These are phyloP conservation scores for Noctua fimbriata DNA, from an alignment of 2,888 invertebrate species.

Conservation along the genomic window DNA sequence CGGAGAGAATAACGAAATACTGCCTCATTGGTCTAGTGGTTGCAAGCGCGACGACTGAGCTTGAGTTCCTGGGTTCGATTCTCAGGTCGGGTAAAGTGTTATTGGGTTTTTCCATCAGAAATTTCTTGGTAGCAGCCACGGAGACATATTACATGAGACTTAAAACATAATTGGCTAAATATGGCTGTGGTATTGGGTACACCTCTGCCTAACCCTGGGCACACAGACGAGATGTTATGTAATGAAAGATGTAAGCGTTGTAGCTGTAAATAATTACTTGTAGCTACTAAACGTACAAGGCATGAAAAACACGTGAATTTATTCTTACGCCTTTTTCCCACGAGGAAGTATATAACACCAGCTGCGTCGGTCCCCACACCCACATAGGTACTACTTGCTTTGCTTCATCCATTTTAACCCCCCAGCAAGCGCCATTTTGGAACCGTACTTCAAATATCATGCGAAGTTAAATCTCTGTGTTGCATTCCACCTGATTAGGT, in stretches of 20 bases:
- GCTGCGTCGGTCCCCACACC: background rate
- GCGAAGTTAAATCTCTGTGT: background rate
- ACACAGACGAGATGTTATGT: no score
- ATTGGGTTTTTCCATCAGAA: background rate
- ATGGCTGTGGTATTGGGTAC: background rate
- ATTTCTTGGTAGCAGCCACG: background rate
- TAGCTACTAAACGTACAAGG: background rate
- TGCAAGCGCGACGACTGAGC: background rate
- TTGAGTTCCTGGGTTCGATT: background rate
- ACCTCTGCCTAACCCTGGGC: background rate
- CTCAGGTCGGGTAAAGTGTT: background rate
- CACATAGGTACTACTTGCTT: background rate
- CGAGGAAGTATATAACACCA: background rate
- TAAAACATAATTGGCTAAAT: background rate
- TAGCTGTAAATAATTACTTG: background rate
- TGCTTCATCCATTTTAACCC: background rate
- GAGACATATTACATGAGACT: background rate
- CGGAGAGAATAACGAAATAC: background rate
- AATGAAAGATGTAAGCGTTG: background rate
- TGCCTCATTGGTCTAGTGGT: background rate
- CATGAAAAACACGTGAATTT: background rate
- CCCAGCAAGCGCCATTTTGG: background rate
- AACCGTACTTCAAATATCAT: conserved; percentile 18
- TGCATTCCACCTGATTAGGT: conserved; percentile 41
- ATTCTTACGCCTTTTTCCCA: background rate